phyloP scores from a whole-genome alignment of 2,888 invertebrate species.

The Leptothorax acervorum region DNA sequence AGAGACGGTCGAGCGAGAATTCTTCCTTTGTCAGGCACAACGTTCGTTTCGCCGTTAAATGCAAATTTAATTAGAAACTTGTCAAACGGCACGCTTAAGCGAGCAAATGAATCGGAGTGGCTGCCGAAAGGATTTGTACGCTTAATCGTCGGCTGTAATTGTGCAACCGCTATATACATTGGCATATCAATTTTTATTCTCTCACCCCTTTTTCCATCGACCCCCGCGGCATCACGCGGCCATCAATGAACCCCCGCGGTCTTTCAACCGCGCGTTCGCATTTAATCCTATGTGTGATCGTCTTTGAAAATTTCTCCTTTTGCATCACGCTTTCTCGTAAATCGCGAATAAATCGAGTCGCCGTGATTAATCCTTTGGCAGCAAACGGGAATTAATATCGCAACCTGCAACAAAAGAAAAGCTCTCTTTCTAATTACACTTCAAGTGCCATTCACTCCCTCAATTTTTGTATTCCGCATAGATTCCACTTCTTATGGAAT shows the following conservation, averaged over 20 bases:
- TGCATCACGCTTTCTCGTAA: neutral
- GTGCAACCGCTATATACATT: neutral
- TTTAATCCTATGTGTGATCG: neutral
- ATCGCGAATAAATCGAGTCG: neutral
- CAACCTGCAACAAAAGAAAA: neutral
- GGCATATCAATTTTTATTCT: slow-evolving; percentile 37
- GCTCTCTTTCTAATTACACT: neutral
- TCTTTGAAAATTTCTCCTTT: neutral
- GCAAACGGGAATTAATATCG: neutral
- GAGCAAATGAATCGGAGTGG: slow-evolving; percentile 38
- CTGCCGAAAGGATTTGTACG: slow-evolving; percentile 37
- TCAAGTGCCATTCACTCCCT: neutral
- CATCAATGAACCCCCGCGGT: neutral
- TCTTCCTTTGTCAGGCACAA: slow-evolving; percentile 43
- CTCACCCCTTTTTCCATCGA: neutral
- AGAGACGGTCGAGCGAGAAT: slow-evolving; percentile 29
- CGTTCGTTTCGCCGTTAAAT: slow-evolving; percentile 50
- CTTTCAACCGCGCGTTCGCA: neutral
- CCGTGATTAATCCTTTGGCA: neutral
- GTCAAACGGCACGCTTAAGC: slow-evolving; percentile 51
- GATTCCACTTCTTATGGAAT: neutral
- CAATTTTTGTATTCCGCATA: neutral
- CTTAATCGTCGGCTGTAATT: slow-evolving; percentile 42
- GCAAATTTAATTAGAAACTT: slow-evolving; percentile 57
- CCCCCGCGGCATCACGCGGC: neutral